Conservation (phyloP, 2,113 vertebrate species). For the Antechinus flavipes region DNA sequence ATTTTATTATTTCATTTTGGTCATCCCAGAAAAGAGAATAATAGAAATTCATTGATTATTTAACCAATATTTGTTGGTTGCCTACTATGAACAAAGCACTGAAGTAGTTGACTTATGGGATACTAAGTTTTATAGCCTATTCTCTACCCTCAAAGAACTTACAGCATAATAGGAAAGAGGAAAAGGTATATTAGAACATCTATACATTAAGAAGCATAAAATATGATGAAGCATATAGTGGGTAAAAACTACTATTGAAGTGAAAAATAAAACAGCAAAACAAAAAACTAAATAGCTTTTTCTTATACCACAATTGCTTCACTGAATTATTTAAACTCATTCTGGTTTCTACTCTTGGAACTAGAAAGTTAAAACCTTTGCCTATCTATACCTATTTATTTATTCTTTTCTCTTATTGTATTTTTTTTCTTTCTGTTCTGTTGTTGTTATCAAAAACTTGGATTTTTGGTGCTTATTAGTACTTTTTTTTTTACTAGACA, state of each 20-base stretch:
- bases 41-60: not conserved
- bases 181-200: not conserved
- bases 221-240: not conserved
- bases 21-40: not conserved
- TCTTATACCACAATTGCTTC: not conserved
- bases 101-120: not conserved
- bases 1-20: not conserved
- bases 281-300: not conserved
- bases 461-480: not conserved
- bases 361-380: not conserved
- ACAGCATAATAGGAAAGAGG: not conserved
- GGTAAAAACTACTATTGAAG: not conserved
- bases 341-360: not conserved
- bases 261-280: not conserved
- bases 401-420: not conserved
- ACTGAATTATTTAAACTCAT: not conserved
- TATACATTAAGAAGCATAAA: not conserved
- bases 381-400: not conserved
- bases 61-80: not conserved
- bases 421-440: not conserved
- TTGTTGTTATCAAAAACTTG: not conserved
- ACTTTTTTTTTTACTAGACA: not conserved
- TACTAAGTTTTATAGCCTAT: not conserved
- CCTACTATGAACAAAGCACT: not conserved
- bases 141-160: not conserved